Evolutionary conservation across 2,888 invertebrate species (phyloP).

Genomic region (Caradrina clavipalpis): DNA sequence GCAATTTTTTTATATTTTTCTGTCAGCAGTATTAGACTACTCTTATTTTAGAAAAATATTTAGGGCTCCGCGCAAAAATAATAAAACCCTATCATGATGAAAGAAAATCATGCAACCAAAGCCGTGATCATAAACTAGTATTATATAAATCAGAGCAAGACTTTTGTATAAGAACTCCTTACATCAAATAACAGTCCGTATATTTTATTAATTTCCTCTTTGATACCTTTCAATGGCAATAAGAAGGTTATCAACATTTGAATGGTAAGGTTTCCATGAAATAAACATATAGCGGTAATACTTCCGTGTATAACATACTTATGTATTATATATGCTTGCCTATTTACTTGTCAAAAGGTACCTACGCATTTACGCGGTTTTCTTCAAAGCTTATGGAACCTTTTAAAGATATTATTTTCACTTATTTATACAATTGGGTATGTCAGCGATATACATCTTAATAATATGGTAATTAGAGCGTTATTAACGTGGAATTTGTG

Average conservation of each 20-base stretch:
- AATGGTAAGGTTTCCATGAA: slow-evolving; percentile 1
- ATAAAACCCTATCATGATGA: no score
- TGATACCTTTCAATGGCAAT: slow-evolving; percentile 4
- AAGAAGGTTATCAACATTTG: not conserved
- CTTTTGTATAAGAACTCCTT: not conserved
- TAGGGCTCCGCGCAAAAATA: no score
- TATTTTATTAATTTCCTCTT: not conserved
- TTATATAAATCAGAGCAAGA: not conserved
- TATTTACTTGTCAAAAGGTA: not conserved
- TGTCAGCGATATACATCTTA: not conserved
- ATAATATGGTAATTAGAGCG: not conserved
- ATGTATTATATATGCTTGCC: not conserved
- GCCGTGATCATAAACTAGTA: not conserved
- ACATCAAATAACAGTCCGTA: not conserved
- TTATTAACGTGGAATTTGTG: not conserved
- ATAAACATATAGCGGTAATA: not conserved
- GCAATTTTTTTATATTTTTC: no score
- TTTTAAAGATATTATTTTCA: not conserved
- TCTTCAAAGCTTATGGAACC: not conserved
- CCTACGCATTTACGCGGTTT: not conserved
- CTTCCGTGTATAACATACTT: not conserved
- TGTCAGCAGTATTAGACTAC: no score
- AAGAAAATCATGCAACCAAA: no score
- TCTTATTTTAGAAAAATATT: no score
- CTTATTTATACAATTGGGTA: not conserved